Conservation (phyloP, 1,140 invertebrate species). For the Araneus ventricosus region DNA sequence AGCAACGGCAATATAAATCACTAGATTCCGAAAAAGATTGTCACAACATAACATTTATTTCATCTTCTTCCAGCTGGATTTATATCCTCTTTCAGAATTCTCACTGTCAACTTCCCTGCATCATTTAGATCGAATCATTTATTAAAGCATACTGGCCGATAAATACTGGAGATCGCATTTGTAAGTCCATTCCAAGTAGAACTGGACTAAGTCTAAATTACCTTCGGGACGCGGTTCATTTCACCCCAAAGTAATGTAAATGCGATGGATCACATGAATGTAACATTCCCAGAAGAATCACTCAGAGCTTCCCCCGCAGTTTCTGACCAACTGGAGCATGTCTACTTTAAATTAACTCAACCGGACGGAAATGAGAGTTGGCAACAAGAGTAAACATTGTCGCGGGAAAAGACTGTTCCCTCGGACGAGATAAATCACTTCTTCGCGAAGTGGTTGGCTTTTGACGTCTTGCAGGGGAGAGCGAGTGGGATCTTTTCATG, state of each 20-base stretch:
- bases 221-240: neutral
- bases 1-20: no score
- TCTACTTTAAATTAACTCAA: constrained; percentile 1
- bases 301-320: neutral
- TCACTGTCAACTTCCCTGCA: no score
- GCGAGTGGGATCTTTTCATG: neutral
- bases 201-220: neutral
- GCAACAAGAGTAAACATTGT: neutral
- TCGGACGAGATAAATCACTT: neutral
- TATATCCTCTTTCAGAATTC: no score
- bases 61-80: no score
- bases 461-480: neutral
- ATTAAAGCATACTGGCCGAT: neutral
- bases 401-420: neutral
- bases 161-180: neutral
- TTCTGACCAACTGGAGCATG: neutral
- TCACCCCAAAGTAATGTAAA: neutral
- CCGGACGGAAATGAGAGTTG: neutral
- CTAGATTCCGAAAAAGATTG: no score
- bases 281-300: neutral
- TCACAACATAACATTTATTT: no score
- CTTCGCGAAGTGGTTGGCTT: neutral
- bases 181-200: neutral
- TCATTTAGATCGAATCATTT: neutral
- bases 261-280: neutral